phyloP scores from a whole-genome alignment of 1,140 invertebrate species.

The Acromyrmex heyeri region DNA sequence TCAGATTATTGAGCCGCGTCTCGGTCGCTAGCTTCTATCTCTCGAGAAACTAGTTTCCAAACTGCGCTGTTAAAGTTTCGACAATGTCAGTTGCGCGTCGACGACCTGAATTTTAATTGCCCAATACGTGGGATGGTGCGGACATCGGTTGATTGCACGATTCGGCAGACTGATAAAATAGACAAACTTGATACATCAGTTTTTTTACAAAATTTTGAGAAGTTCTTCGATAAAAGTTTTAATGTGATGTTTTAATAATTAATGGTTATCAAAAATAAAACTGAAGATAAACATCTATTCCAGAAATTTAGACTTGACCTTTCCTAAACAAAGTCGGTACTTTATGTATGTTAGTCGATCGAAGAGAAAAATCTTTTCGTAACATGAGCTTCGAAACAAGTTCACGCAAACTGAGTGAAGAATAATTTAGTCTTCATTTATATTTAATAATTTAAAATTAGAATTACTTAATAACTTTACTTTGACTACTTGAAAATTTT shows the following conservation, averaged over 20 bases:
- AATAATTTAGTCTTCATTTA: conserved; percentile 13
- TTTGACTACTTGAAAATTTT: conserved; percentile 34
- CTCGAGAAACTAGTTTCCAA: conserved; percentile 68
- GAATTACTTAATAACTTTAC: conserved; percentile 17
- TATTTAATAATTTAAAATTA: conserved; percentile 14
- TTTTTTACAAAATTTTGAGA: neutral
- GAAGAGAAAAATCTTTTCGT: neutral
- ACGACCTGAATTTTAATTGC: conserved; percentile 68
- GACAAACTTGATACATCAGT: conserved; percentile 1
- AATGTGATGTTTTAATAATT: too few species aligned
- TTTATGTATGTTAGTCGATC: neutral
- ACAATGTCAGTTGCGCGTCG: conserved; percentile 24
- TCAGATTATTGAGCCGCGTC: conserved; percentile 7
- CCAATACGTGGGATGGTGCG: conserved; percentile 9
- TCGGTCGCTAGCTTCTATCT: conserved; percentile 27
- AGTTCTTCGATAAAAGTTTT: neutral
- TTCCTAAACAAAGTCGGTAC: neutral
- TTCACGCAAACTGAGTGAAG: neutral
- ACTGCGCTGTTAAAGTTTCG: conserved; percentile 54
- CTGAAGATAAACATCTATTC: neutral
- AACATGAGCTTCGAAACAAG: neutral
- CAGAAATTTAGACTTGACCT: neutral
- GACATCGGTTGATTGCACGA: conserved; percentile 16
- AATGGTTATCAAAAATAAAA: neutral
- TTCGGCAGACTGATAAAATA: conserved; percentile 10